Base-by-base conservation (phyloP, 1,140 invertebrate species). In the Drosophila eugracilis region DNA sequence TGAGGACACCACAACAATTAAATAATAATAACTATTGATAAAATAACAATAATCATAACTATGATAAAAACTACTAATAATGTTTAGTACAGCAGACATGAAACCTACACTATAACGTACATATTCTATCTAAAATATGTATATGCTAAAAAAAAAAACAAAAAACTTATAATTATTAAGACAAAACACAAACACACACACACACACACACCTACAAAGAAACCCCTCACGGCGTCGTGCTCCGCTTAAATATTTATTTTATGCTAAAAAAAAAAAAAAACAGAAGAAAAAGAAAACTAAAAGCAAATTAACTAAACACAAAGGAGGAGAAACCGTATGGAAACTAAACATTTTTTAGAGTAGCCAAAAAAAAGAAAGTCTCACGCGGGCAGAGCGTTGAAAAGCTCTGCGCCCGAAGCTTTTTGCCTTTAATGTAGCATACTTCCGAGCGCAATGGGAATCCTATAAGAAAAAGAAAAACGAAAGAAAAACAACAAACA, bases 1-100 rank as follows among this genome's bases (percentile, higher is more conserved):
- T 69, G 75, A 78, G 57, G 70, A 76, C 76, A 90, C 73, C 84
- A 81, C 84, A 89, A 81, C 78, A 90, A 89, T 75, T 81, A 90
- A 74, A 90, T 75, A 80, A 75, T 78, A 74, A 85, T 75, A 78
- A 50, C 26, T 53, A 73, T 72, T 72, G 66, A 74, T 74, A 73
- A 76, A 74, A 57, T 37, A 58, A 78, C 48, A 63, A 78, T 49
- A 74, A 74, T 73, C 70, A 72, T 73, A 74, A 63, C 63, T 74
- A 73, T 74, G 59, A 63, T 74, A 74, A 74, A 74, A 78, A 62
- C 71, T 83, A 83, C 66, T 66, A 72, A 75, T 84, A 84, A 75
- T 58, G 63, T 66, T 63, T 84, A 84, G 80, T 85, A 76, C 69
- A 19, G 70, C 80, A 86, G 81, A 85, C 80, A 85, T 85, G 77